phyloP scores from a whole-genome alignment of 2,888 invertebrate genomes.

The Chydorus sphaericus region DNA sequence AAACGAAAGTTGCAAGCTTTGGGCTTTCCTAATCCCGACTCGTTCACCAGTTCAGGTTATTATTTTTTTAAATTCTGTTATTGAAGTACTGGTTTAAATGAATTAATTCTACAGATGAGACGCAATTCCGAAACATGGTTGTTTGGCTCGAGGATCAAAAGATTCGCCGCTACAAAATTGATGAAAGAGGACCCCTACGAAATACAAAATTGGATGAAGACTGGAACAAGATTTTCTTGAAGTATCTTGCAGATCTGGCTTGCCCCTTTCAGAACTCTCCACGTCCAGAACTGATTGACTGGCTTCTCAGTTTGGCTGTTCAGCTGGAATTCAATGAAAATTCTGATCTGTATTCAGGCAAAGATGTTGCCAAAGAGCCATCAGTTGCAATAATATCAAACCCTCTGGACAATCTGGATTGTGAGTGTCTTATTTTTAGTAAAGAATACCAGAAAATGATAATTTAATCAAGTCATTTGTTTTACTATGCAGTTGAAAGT shows the following conservation, averaged over 20 bases:
- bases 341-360: constrained; percentile 33
- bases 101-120: constrained; percentile 45
- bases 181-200: constrained; percentile 58
- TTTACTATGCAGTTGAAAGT: constrained; percentile 47
- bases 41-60: constrained; percentile 52
- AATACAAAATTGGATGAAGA: constrained; percentile 39
- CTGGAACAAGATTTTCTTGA: constrained; percentile 56
- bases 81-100: not conserved
- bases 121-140: constrained; percentile 60
- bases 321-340: constrained; percentile 69
- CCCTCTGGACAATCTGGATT: constrained; percentile 70
- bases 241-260: constrained; percentile 58
- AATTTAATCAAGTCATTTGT: no score
- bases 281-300: constrained; percentile 57
- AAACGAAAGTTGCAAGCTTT: constrained; percentile 60
- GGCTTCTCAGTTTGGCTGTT: constrained; percentile 71
- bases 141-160: constrained; percentile 89
- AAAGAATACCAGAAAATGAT: no score
- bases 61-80: not conserved
- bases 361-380: not conserved
- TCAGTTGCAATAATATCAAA: constrained; percentile 60
- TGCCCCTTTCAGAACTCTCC: constrained; percentile 46
- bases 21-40: constrained; percentile 56
- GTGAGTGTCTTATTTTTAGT: no score
- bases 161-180: constrained; percentile 71